Evolutionary conservation across 35 echinoderm and acorn worm species (phyloP).

Genomic region (Hemicentrotus pulcherrimus): DNA sequence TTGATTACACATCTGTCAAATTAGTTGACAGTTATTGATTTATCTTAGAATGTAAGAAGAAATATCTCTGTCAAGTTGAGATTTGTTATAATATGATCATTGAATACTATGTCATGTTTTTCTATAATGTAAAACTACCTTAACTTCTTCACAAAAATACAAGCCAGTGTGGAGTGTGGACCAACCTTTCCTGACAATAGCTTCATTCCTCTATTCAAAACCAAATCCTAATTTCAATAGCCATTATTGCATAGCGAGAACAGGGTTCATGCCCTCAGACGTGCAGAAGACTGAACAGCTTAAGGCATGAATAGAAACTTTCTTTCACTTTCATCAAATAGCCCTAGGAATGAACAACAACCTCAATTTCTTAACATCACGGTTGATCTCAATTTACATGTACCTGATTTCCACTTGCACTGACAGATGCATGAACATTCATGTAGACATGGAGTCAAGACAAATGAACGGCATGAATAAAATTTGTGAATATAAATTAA

Average conservation of each 20-base stretch:
- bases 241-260: neutral
- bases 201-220: neutral
- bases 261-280: neutral
- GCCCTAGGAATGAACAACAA: neutral
- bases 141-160: neutral
- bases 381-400: neutral
- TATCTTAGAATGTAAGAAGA: too few species aligned
- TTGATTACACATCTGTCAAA: neutral
- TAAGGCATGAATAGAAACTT: neutral
- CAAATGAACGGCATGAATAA: too few species aligned
- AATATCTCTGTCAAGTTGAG: too few species aligned
- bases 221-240: neutral
- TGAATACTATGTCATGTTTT: neutral
- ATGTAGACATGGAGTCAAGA: too few species aligned
- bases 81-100: too few species aligned
- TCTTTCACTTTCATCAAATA: conserved; percentile 1
- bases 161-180: neutral
- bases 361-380: conserved; percentile 12
- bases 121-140: neutral
- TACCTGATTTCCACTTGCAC: neutral
- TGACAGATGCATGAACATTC: neutral
- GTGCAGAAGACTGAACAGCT: neutral
- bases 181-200: neutral
- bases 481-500: too few species aligned
- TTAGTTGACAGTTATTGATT: too few species aligned